Percentiles rank a stretch among this genome's conserved stretches.
Evolutionary conservation across 2,113 vertebrate genomes (phyloP).

Genomic region (Cyrtonyx montezumae): DNA sequence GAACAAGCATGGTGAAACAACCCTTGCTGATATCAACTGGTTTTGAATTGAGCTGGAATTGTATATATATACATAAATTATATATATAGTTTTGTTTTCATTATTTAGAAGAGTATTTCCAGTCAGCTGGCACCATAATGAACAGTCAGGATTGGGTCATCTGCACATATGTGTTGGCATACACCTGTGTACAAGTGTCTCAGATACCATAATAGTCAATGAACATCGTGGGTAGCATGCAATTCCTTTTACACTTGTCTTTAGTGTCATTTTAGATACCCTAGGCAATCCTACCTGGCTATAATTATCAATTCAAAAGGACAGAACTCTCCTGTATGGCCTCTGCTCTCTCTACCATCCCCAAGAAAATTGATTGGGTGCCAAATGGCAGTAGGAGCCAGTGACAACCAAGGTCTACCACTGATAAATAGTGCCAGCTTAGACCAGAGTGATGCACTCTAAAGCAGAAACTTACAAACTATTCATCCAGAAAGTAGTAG

Average conservation of each 20-base stretch:
- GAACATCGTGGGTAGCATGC: fast-evolving
- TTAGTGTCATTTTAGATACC: background rate
- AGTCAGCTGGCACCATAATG: background rate
- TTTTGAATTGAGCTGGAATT: background rate
- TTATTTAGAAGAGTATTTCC: background rate
- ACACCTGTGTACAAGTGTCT: background rate
- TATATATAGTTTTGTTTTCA: background rate
- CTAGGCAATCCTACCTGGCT: background rate
- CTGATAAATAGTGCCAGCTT: background rate
- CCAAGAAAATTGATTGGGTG: background rate
- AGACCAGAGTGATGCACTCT: background rate
- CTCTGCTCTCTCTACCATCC: background rate
- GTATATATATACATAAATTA: too few species aligned
- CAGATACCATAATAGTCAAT: background rate
- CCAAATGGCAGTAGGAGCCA: background rate
- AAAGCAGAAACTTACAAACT: background rate
- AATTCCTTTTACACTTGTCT: background rate
- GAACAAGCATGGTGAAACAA: background rate
- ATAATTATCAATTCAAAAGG: background rate
- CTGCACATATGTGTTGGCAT: background rate
- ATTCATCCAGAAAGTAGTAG: fast-evolving
- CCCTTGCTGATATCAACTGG: background rate
- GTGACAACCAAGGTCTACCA: background rate
- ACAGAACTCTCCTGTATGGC: background rate
- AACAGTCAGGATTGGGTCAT: background rate